Evolutionary conservation across 2,888 invertebrate species (phyloP).

Genomic region (Adelognathus sp.): DNA sequence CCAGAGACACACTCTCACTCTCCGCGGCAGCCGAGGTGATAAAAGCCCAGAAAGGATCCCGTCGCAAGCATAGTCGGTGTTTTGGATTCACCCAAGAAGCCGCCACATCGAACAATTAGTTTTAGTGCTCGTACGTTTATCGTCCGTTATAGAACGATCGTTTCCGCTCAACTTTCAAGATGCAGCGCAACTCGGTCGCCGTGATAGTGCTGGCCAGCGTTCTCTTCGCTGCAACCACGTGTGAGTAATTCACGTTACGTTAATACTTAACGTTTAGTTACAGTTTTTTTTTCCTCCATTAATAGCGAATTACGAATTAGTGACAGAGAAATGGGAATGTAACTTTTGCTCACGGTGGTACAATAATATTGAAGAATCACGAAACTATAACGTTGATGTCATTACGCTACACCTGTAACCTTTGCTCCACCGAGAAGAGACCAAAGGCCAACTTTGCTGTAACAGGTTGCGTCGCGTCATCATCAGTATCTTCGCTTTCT

Average conservation of each 20-base stretch:
- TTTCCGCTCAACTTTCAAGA: slow-evolving; percentile 29
- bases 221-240: slow-evolving; percentile 60
- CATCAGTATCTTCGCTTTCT: slow-evolving; percentile 24
- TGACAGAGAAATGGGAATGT: neutral
- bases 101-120: slow-evolving; percentile 34
- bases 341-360: neutral
- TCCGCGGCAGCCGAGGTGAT: slow-evolving; percentile 67
- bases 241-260: slow-evolving; percentile 69
- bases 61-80: slow-evolving; percentile 66
- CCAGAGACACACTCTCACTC: slow-evolving; percentile 60
- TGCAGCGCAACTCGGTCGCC: slow-evolving; percentile 63
- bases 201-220: slow-evolving; percentile 63
- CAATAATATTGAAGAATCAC: neutral
- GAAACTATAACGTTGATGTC: neutral
- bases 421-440: neutral
- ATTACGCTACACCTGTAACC: neutral
- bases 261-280: too few species aligned
- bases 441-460: slow-evolving; percentile 10
- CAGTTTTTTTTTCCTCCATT: too few species aligned
- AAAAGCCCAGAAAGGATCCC: slow-evolving; percentile 68
- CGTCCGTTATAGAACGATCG: neutral
- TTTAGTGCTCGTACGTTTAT: neutral
- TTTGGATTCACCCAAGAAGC: slow-evolving; percentile 64
- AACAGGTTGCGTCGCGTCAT: slow-evolving; percentile 12
- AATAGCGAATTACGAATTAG: neutral